Conservation (phyloP, 2,888 invertebrate genomes). For the Pardosa pseudoannulata region DNA sequence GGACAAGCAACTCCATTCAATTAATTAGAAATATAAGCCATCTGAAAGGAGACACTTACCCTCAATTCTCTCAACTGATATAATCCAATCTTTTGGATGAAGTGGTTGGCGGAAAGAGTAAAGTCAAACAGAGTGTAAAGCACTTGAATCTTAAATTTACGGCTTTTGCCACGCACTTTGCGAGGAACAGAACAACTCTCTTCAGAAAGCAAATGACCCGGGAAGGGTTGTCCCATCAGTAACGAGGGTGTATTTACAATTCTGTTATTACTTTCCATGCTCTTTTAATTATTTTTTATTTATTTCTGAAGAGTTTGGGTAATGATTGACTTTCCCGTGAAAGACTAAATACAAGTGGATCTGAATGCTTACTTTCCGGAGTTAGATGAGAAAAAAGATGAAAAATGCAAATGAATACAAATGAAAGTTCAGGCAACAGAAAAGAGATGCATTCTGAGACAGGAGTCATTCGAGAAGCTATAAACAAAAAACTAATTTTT, state of each 20-base stretch:
- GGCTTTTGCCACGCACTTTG: slow-evolving; percentile 29
- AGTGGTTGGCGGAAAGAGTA: slow-evolving; percentile 50
- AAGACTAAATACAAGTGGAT: too few species aligned
- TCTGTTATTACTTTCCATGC: neutral
- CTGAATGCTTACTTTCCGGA: too few species aligned
- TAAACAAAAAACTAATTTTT: too few species aligned
- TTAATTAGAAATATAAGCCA: too few species aligned
- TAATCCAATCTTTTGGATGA: slow-evolving; percentile 41
- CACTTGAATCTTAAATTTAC: slow-evolving; percentile 46
- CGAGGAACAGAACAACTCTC: neutral
- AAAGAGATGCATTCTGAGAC: too few species aligned
- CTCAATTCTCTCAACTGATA: slow-evolving; percentile 47
- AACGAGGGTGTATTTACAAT: neutral
- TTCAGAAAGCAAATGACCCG: neutral
- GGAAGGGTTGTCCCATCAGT: neutral
- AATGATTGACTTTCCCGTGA: too few species aligned
- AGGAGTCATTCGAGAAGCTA: too few species aligned
- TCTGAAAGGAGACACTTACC: slow-evolving; percentile 32
- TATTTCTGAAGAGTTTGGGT: neutral
- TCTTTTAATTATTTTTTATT: neutral
- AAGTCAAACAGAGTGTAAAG: slow-evolving; percentile 40
- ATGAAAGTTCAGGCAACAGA: too few species aligned
- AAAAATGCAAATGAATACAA: too few species aligned
- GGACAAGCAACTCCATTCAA: too few species aligned
- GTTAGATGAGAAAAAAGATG: too few species aligned